These are phyloP conservation scores for Orussus abietinus DNA, from an alignment of 1,140 invertebrate species.

Conservation along the genomic window DNA sequence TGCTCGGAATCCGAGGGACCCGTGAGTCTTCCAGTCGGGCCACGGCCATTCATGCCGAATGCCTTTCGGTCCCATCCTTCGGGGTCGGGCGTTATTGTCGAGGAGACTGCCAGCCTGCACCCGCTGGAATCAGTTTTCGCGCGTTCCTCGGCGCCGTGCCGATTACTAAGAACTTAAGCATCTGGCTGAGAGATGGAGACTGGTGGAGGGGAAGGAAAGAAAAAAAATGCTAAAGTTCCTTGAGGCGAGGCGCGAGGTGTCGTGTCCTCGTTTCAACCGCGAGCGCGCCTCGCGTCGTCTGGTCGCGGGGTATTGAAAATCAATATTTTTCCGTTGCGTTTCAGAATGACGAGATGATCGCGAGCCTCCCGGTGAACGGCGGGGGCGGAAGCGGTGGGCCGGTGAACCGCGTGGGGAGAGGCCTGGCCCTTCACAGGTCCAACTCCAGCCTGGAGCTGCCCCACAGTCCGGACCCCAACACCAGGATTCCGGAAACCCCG, in stretches of 20 bases:
- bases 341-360: slow-evolving; percentile 54
- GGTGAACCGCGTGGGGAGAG: slow-evolving; percentile 40
- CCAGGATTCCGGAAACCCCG: slow-evolving; percentile 44
- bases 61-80: slow-evolving; percentile 19
- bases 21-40: slow-evolving; percentile 14
- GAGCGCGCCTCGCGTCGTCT: neutral
- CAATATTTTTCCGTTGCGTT: too few species aligned
- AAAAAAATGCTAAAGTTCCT: too few species aligned
- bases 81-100: too few species aligned
- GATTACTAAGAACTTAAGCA: too few species aligned
- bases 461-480: slow-evolving; percentile 50
- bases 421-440: slow-evolving; percentile 58
- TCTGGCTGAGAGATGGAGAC: too few species aligned
- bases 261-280: too few species aligned
- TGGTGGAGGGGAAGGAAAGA: too few species aligned
- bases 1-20: slow-evolving; percentile 33
- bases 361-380: slow-evolving; percentile 45
- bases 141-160: too few species aligned
- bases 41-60: slow-evolving; percentile 25
- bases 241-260: too few species aligned
- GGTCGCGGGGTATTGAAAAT: neutral
- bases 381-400: slow-evolving; percentile 37
- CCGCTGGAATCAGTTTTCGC: too few species aligned
- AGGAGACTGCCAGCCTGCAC: too few species aligned
- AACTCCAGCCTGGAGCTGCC: slow-evolving; percentile 68